Evolutionary conservation across 2,113 vertebrate genomes (phyloP).

Genomic region (Dromiciops gliroides): DNA sequence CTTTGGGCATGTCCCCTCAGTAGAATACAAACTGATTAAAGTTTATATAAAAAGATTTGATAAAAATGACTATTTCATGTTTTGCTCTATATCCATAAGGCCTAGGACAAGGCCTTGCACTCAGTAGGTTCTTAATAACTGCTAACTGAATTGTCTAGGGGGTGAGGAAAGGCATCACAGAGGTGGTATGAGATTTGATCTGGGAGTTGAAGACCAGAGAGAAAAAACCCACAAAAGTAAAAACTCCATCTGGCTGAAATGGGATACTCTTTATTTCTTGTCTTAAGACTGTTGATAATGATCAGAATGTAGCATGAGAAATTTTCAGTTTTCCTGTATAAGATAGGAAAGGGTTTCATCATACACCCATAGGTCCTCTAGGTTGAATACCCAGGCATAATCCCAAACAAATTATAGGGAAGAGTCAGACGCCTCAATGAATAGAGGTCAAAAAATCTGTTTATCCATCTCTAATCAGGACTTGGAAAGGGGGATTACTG

Average conservation of each 20-base stretch:
- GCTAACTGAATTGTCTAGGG: neutral
- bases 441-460: neutral
- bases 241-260: neutral
- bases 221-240: neutral
- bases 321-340: neutral
- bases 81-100: neutral
- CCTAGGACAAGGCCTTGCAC: neutral
- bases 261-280: neutral
- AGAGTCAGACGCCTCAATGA: neutral
- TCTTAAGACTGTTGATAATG: neutral
- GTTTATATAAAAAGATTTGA: neutral
- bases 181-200: neutral
- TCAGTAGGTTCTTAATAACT: neutral
- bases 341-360: neutral
- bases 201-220: neutral
- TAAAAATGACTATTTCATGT: neutral
- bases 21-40: neutral
- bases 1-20: neutral
- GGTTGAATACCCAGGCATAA: neutral
- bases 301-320: neutral
- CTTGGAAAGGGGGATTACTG: slow-evolving; percentile 40
- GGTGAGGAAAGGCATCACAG: neutral
- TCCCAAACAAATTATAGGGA: neutral
- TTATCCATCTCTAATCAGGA: slow-evolving; percentile 67
- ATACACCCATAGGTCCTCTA: neutral